Conservation (phyloP, 2,888 invertebrate genomes). For the Cheilosia soror region DNA sequence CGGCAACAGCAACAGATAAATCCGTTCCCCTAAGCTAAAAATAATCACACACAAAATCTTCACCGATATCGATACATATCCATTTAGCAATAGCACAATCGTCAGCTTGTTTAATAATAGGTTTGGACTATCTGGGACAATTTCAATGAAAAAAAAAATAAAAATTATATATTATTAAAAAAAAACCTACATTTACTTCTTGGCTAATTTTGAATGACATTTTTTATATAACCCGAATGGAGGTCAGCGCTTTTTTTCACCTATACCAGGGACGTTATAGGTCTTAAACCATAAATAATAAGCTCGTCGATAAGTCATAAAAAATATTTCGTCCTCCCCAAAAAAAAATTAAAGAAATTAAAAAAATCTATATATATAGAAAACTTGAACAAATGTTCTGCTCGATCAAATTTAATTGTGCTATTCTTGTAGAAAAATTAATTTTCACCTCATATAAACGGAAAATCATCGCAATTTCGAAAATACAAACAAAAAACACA, state of each 20-base stretch:
- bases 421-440: slow-evolving; percentile 54
- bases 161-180: slow-evolving; percentile 1
- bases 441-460: slow-evolving; percentile 36
- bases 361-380: background rate
- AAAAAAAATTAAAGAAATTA: background rate
- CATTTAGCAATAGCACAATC: slow-evolving; percentile 44
- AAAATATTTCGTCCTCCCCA: background rate
- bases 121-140: slow-evolving; percentile 48
- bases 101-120: slow-evolving; percentile 65
- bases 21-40: slow-evolving; percentile 44
- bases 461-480: slow-evolving; percentile 33
- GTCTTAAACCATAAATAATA: background rate
- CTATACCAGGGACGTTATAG: background rate
- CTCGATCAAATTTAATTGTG: slow-evolving; percentile 22
- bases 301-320: background rate
- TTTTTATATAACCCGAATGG: slow-evolving; percentile 16
- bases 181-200: background rate
- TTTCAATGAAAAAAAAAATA: slow-evolving; percentile 13
- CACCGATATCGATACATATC: slow-evolving; percentile 28
- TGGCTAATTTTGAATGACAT: slow-evolving; percentile 5
- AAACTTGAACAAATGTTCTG: slow-evolving; percentile 7
- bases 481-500: slow-evolving; percentile 3
- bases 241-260: background rate
- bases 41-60: slow-evolving; percentile 44
- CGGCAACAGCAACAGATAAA: slow-evolving; percentile 16